Percentiles rank a stretch among this genome's conserved stretches.
These are phyloP conservation scores for Congeria kusceri DNA, from an alignment of 2,888 invertebrate genomes.

Conservation along the genomic window DNA sequence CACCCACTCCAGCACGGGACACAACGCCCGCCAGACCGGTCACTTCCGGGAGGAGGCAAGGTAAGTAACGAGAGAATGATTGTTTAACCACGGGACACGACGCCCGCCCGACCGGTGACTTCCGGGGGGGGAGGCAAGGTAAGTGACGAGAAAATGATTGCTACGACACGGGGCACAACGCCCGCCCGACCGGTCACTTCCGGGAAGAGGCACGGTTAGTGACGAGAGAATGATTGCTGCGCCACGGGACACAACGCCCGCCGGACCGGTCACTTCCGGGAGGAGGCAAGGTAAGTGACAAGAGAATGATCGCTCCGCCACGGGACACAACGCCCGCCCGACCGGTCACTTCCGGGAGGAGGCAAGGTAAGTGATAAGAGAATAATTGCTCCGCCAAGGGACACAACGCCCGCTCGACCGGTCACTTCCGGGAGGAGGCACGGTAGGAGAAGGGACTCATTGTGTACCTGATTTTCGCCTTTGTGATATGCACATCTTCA, in stretches of 20 bases:
- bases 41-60: slow-evolving; percentile 67
- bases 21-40: slow-evolving; percentile 65
- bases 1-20: slow-evolving; percentile 69
- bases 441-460: too few species aligned
- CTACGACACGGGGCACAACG: slow-evolving; percentile 64
- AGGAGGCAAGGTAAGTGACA: slow-evolving; percentile 61
- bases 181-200: slow-evolving; percentile 66
- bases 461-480: too few species aligned
- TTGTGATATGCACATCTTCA: too few species aligned
- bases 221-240: slow-evolving; percentile 31
- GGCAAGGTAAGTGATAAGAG: slow-evolving; percentile 52
- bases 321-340: slow-evolving; percentile 64
- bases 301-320: slow-evolving; percentile 65
- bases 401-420: slow-evolving; percentile 63
- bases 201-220: slow-evolving; percentile 66
- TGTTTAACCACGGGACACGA: too few species aligned
- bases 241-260: slow-evolving; percentile 62
- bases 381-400: too few species aligned
- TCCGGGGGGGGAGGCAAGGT: too few species aligned
- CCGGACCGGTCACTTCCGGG: slow-evolving; percentile 66
- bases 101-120: too few species aligned
- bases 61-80: slow-evolving; percentile 24
- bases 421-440: slow-evolving; percentile 62
- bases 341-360: slow-evolving; percentile 67
- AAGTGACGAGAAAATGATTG: too few species aligned